Evolutionary conservation across 2,113 vertebrate species (phyloP).

Genomic region (Thymallus thymallus): DNA sequence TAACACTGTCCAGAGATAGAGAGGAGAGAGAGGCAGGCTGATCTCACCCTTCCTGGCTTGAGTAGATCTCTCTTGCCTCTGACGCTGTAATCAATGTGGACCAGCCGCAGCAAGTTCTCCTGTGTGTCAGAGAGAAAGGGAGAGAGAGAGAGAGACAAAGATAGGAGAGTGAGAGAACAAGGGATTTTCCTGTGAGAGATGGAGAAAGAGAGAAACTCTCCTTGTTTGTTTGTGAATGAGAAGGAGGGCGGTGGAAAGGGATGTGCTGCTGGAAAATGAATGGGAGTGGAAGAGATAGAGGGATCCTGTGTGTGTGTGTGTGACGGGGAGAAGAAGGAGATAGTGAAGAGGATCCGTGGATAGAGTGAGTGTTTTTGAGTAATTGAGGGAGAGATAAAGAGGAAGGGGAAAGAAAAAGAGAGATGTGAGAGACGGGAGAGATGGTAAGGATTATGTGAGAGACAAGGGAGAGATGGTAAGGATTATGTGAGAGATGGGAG

Average conservation of each 20-base stretch:
- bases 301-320: constrained; percentile 46
- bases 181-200: constrained; percentile 23
- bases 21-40: not conserved
- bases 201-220: constrained; percentile 33
- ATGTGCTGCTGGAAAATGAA: constrained; percentile 56
- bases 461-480: not conserved
- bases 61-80: constrained; percentile 85
- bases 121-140: constrained; percentile 45
- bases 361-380: constrained; percentile 11
- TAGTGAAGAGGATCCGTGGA: constrained; percentile 3
- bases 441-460: not conserved
- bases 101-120: constrained; percentile 95
- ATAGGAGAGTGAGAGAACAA: constrained; percentile 2
- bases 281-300: constrained; percentile 49
- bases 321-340: constrained; percentile 13
- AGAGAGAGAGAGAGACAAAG: constrained; percentile 27
- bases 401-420: not conserved
- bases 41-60: constrained; percentile 93
- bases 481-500: not conserved
- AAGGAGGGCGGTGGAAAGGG: constrained; percentile 50
- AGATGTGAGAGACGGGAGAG: not conserved
- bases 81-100: constrained; percentile 93
- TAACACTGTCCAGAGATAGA: constrained; percentile 35
- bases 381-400: not conserved
- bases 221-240: constrained; percentile 59